A percentile compares a stretch with the other conserved stretches of the same genome.
Conservation (phyloP, 2,113 vertebrate species). For the Jaculus jaculus region DNA sequence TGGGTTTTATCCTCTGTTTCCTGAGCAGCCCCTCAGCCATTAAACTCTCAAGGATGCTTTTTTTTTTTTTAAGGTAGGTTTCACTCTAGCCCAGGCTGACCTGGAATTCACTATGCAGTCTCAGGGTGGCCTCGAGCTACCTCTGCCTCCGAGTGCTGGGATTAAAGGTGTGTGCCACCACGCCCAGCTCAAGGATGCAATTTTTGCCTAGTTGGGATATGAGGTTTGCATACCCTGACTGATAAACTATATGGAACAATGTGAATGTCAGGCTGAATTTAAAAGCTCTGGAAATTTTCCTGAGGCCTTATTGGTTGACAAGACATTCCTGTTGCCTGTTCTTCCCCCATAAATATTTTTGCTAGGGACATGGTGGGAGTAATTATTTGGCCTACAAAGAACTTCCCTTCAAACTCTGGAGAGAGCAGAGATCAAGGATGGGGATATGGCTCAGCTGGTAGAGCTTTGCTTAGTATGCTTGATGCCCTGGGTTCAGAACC, state of each 20-base stretch:
- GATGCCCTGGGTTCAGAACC: no score
- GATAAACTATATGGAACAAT: background rate
- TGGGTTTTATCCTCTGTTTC: background rate
- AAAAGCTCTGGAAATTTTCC: background rate
- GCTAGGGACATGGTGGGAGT: background rate
- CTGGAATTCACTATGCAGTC: no score
- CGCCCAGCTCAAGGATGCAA: background rate
- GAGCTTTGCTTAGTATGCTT: no score
- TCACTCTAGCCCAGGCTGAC: no score
- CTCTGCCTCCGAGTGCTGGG: no score
- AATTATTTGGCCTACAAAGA: background rate
- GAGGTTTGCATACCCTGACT: background rate
- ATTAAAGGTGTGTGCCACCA: no score
- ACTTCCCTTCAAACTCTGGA: background rate
- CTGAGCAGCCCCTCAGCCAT: background rate
- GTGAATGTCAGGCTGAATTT: background rate
- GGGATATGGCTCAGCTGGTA: background rate
- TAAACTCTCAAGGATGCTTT: background rate
- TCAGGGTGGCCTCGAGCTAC: no score
- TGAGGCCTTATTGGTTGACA: background rate
- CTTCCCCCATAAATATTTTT: background rate
- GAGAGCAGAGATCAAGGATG: background rate
- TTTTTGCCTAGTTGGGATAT: no score
- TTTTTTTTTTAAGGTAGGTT: no score
- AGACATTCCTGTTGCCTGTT: background rate